Conservation (phyloP, 2,797 vertebrate species). For the Austrolebias charrua region DNA sequence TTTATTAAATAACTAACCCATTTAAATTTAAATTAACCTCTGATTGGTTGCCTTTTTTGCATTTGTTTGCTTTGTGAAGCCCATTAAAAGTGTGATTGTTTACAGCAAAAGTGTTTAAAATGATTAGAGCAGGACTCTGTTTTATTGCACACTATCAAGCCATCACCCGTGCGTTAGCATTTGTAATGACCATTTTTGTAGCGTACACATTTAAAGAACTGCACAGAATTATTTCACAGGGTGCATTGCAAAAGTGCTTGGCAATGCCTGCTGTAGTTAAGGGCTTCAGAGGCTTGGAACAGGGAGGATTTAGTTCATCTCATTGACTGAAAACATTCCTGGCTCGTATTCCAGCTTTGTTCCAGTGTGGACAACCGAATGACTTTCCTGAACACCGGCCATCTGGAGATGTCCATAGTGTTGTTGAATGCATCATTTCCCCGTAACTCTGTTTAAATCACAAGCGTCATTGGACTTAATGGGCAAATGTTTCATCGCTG, state of each 20-base stretch:
- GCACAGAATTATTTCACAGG: slow-evolving; percentile 36
- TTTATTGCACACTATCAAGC: slow-evolving; percentile 26
- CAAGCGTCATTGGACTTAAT: slow-evolving; percentile 81
- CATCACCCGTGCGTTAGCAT: slow-evolving; percentile 29
- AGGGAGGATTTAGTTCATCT: slow-evolving; percentile 53
- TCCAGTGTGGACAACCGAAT: slow-evolving; percentile 48
- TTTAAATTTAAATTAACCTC: slow-evolving; percentile 29
- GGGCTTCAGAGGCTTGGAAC: slow-evolving; percentile 64
- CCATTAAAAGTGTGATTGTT: slow-evolving; percentile 21
- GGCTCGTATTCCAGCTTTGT: slow-evolving; percentile 52
- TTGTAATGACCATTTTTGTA: slow-evolving; percentile 41
- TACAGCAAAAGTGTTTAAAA: slow-evolving; percentile 22
- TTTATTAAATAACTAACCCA: slow-evolving; percentile 20
- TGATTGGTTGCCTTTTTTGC: slow-evolving; percentile 8
- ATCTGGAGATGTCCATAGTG: slow-evolving; percentile 77
- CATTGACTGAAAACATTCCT: slow-evolving; percentile 49
- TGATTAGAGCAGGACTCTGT: background rate
- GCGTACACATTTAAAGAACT: slow-evolving; percentile 42
- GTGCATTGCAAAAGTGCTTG: slow-evolving; percentile 29
- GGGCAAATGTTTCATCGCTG: slow-evolving; percentile 77
- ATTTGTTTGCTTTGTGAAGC: slow-evolving; percentile 11
- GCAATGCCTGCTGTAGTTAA: slow-evolving; percentile 51
- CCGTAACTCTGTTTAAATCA: slow-evolving; percentile 79
- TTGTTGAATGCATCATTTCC: slow-evolving; percentile 79
- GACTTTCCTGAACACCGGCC: slow-evolving; percentile 73